phyloP scores from a whole-genome alignment of 2,888 invertebrate genomes.

The Sesia bembeciformis region DNA sequence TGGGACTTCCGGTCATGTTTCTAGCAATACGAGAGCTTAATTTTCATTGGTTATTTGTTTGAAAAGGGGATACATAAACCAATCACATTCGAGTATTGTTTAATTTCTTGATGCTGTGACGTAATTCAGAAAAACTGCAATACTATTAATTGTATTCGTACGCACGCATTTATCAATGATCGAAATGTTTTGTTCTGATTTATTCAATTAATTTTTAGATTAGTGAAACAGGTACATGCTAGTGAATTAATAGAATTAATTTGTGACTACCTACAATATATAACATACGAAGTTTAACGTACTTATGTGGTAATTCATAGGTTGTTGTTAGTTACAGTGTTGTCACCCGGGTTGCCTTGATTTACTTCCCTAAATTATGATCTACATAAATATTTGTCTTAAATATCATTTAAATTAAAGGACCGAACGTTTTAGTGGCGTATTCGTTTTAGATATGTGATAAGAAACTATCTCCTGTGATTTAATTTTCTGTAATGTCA shows the following conservation, averaged over 20 bases:
- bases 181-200: slow-evolving; percentile 9
- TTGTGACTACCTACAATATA: not conserved
- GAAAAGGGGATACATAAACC: not conserved
- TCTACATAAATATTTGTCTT: slow-evolving; percentile 15
- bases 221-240: slow-evolving; percentile 5
- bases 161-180: slow-evolving; percentile 10
- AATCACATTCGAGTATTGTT: slow-evolving; percentile 1
- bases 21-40: not conserved
- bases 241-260: not conserved
- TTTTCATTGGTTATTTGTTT: slow-evolving; percentile 3
- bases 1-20: too few species aligned
- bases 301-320: not conserved
- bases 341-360: slow-evolving; percentile 3
- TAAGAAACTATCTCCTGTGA: not conserved
- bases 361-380: slow-evolving; percentile 8
- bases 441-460: not conserved
- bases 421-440: not conserved
- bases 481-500: not conserved
- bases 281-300: not conserved
- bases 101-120: not conserved
- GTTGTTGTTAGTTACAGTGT: not conserved
- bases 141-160: not conserved
- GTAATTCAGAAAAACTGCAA: not conserved
- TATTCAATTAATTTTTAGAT: slow-evolving; percentile 5
- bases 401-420: slow-evolving; percentile 4